These are phyloP conservation scores for Manis crassicaudata DNA, from an alignment of 2,797 vertebrate genomes.

Conservation along the genomic window DNA sequence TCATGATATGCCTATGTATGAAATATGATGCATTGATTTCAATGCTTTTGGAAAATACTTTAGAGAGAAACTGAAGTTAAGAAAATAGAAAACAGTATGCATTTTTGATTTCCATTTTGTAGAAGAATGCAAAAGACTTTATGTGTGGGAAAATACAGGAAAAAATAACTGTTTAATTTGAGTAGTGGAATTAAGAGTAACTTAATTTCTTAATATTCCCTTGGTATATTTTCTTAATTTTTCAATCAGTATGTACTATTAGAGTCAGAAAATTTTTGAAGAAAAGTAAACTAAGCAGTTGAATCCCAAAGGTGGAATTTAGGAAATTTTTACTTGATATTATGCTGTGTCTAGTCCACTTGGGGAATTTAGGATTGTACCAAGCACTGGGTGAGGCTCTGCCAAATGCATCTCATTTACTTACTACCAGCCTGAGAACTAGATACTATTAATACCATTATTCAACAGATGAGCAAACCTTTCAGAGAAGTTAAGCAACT, in stretches of 20 bases:
- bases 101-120: constrained; percentile 40
- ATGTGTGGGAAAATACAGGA: background rate
- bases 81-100: background rate
- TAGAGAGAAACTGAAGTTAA: background rate
- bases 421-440: background rate
- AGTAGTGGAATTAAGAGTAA: background rate
- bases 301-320: background rate
- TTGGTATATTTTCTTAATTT: background rate
- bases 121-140: constrained; percentile 6
- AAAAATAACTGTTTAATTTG: constrained; percentile 44
- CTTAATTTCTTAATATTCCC: constrained; percentile 21
- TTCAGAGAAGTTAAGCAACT: background rate
- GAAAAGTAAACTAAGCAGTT: background rate
- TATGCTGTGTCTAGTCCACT: background rate
- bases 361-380: background rate
- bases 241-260: background rate
- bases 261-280: background rate
- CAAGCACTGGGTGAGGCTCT: background rate
- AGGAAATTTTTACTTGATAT: background rate
- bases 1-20: background rate
- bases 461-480: background rate
- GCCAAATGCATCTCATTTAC: background rate
- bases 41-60: background rate
- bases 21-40: background rate
- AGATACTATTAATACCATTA: background rate